phyloP scores from a whole-genome alignment of 2,113 vertebrate species.

The Istiophorus platypterus region DNA sequence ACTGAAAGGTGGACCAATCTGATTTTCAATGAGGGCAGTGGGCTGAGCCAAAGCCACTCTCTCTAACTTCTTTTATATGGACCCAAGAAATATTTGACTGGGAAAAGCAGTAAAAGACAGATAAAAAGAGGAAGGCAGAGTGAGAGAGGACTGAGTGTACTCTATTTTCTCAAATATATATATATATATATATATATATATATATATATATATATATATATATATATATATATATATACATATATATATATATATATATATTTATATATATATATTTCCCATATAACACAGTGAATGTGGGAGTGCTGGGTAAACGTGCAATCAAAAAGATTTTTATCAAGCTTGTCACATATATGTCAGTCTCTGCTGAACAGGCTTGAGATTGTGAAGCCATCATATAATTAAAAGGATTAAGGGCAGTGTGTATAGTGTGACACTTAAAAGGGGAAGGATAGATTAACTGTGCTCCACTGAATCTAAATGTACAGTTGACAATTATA shows the following conservation, averaged over 20 bases:
- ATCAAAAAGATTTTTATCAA: background rate
- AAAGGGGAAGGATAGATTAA: conserved; percentile 15
- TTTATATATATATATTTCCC: background rate
- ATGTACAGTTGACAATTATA: conserved; percentile 36
- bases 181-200: no score
- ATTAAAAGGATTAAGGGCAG: conserved; percentile 36
- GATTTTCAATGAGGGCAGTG: conserved; percentile 33
- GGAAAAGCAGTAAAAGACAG: background rate
- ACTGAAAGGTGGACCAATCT: conserved; percentile 33
- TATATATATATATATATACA: no score
- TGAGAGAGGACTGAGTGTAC: background rate
- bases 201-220: no score
- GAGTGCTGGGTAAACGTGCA: background rate
- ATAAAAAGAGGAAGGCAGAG: conserved; percentile 12
- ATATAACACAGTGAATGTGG: background rate
- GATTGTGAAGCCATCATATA: background rate
- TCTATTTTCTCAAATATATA: background rate
- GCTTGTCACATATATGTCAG: conserved; percentile 14
- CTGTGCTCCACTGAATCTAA: conserved; percentile 32
- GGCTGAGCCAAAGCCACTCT: conserved; percentile 17
- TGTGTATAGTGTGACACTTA: conserved; percentile 24
- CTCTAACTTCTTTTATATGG: conserved; percentile 19
- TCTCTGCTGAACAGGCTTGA: background rate
- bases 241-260: no score
- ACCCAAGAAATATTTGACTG: background rate